A percentile compares a stretch with the other conserved stretches of the same genome.
These are phyloP conservation scores for Circaetus gallicus DNA, from an alignment of 2,113 vertebrate species.

Conservation along the genomic window DNA sequence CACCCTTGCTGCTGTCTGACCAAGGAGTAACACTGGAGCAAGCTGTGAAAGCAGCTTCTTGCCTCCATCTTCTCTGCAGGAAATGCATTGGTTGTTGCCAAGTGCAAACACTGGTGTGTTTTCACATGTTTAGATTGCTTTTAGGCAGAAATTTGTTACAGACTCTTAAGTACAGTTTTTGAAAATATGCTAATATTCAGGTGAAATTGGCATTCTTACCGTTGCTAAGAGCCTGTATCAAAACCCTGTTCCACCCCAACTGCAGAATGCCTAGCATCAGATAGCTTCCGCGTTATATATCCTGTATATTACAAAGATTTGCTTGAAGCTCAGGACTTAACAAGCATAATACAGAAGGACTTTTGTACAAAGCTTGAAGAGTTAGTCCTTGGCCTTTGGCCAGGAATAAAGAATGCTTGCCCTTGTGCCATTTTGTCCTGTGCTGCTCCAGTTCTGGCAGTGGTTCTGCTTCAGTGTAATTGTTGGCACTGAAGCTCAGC, in stretches of 20 bases:
- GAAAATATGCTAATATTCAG: background rate
- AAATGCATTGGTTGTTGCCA: background rate
- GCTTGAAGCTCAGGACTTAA: slow-evolving; percentile 34
- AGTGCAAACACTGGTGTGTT: background rate
- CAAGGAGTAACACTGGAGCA: background rate
- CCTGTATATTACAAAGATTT: slow-evolving; percentile 37
- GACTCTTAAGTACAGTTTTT: background rate
- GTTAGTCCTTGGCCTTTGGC: slow-evolving; percentile 51
- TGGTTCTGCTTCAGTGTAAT: slow-evolving; percentile 40
- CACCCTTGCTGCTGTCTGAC: background rate
- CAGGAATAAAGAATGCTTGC: slow-evolving; percentile 65
- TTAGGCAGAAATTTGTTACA: slow-evolving; percentile 8
- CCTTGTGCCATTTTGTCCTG: slow-evolving; percentile 63
- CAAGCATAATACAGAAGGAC: slow-evolving; percentile 51
- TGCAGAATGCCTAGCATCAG: background rate
- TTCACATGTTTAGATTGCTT: background rate
- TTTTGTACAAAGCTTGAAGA: slow-evolving; percentile 50
- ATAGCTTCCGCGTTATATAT: background rate
- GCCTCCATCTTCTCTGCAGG: background rate
- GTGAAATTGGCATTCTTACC: background rate
- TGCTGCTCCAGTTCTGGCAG: slow-evolving; percentile 52
- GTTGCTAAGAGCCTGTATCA: background rate
- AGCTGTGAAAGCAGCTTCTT: background rate
- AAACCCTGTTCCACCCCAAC: background rate
- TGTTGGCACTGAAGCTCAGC: slow-evolving; percentile 46